Base-by-base conservation (phyloP, 2,113 vertebrate genomes). In the Aspidoscelis tigris region DNA sequence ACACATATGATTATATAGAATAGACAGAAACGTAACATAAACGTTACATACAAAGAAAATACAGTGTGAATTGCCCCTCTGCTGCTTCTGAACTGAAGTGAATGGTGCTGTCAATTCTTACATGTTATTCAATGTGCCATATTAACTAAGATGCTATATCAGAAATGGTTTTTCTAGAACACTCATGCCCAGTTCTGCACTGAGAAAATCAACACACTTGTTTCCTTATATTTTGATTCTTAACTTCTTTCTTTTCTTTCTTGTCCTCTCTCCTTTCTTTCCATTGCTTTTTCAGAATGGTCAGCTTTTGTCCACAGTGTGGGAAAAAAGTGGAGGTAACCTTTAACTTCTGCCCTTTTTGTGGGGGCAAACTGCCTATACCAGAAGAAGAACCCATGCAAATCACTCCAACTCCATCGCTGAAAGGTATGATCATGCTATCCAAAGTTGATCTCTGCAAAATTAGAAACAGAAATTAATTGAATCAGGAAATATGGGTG, bases 271-370 rank as follows among this genome's bases (percentile, higher is more conserved):
- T 11, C 2, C 3, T 2, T 11, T 12, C 14, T n/a, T 2, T 3
- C 4, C 1, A 10, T 78, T 50, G 73, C 1, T 88, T 77, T 89
- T 84, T 10, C 84, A 95, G 95, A 81, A 96, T 96, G 96, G 84
- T 91, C 78, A 91, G 92, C 76, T 98, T 96, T 95, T 99, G 98
- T 87, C 96, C 98, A 18, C 92, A 95, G 1, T 99, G 98, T 93
- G 97, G 98, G 84, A 80, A 93, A 70, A 95, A 93, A 88, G 84
- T 97, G 53, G 87, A 97, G 89, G 87, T 94, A 4, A 44, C 75
- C 0, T 99, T 98, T 89, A 96, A 89, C 43, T 98, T 98, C 86
- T 99, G 98, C 88, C 98, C 98, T 0, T 93, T 93, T 0, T 98
- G 98, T 18, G 97, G 98, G 4, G 91, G 92, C 44, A 92, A 90